phyloP scores from a whole-genome alignment of 2,888 invertebrate species.

The Xylophagus ater region DNA sequence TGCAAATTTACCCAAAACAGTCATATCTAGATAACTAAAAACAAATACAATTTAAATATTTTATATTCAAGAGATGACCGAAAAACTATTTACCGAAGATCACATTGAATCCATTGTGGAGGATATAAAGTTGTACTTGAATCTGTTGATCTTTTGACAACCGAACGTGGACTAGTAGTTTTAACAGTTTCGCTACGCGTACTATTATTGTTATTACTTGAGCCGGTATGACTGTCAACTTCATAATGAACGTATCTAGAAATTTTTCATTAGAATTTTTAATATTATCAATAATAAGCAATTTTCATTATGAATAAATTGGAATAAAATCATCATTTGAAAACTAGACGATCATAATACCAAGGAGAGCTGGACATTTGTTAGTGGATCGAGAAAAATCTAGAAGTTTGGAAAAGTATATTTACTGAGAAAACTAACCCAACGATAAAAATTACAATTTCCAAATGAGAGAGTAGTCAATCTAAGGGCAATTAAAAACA shows the following conservation, averaged over 20 bases:
- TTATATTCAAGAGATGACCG: slow-evolving; percentile 52
- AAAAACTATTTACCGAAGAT: slow-evolving; percentile 75
- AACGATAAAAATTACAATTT: too few species aligned
- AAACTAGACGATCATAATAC: too few species aligned
- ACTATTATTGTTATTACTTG: slow-evolving; percentile 33
- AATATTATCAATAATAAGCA: too few species aligned
- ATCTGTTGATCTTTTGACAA: slow-evolving; percentile 33
- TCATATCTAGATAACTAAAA: slow-evolving; percentile 34
- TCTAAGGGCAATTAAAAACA: too few species aligned
- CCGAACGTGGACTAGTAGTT: slow-evolving; percentile 17
- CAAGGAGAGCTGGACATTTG: too few species aligned
- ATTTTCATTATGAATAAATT: too few species aligned
- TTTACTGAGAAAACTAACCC: too few species aligned
- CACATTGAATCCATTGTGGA: slow-evolving; percentile 96
- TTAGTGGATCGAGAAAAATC: too few species aligned
- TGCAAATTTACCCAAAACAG: slow-evolving; percentile 75
- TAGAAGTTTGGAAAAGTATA: too few species aligned
- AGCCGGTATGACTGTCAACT: slow-evolving; percentile 58
- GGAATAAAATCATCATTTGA: too few species aligned
- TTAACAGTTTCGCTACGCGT: slow-evolving; percentile 18
- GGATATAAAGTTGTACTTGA: slow-evolving; percentile 61
- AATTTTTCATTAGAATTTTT: too few species aligned
- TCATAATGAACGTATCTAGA: slow-evolving; percentile 90
- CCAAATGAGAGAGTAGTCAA: too few species aligned
- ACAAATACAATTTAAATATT: not conserved